A percentile compares a stretch with the other conserved stretches of the same genome.
Evolutionary conservation across 2,113 vertebrate species (phyloP).

Genomic region (Corydoras sp.): DNA sequence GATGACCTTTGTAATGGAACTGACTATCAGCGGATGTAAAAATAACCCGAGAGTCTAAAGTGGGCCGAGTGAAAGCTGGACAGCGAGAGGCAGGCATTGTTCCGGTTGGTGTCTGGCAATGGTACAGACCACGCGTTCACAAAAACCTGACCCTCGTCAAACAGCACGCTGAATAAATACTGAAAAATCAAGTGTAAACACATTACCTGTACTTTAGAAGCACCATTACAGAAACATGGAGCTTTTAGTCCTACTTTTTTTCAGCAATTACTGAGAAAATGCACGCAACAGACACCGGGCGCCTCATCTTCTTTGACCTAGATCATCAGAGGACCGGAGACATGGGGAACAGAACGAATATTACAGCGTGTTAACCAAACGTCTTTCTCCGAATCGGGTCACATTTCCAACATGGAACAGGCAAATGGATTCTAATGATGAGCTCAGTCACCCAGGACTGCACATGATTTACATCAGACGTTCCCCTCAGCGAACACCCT

Average conservation of each 20-base stretch:
- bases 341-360: conserved; percentile 9
- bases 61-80: background rate
- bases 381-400: conserved; percentile 35
- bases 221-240: background rate
- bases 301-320: conserved; percentile 51
- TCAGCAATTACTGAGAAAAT: conserved; percentile 13
- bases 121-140: too few species aligned
- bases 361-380: conserved; percentile 9
- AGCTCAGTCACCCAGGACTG: conserved; percentile 20
- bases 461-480: background rate
- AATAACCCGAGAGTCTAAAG: background rate
- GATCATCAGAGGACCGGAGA: conserved; percentile 14
- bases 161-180: background rate
- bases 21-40: too few species aligned
- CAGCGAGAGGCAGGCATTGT: background rate
- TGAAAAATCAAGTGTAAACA: conserved; percentile 8
- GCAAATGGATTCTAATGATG: conserved; percentile 57
- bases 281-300: background rate
- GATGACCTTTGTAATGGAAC: too few species aligned
- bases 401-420: conserved; percentile 36
- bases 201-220: background rate
- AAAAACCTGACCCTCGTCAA: background rate
- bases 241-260: conserved; percentile 10
- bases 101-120: too few species aligned
- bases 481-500: conserved; percentile 4